Conservation (phyloP, 2,888 invertebrate genomes). For the Leucozona laternaria region DNA sequence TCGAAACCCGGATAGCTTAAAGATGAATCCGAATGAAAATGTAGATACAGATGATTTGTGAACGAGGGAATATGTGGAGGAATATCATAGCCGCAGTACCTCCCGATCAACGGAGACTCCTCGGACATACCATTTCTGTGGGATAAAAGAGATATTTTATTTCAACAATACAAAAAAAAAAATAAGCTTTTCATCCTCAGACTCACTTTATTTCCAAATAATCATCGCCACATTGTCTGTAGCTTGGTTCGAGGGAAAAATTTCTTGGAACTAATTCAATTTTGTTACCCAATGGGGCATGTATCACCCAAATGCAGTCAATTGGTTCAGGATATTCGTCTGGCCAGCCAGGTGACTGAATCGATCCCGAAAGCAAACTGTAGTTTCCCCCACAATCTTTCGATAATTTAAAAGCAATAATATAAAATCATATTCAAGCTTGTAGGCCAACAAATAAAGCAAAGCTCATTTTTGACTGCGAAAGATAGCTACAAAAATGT, state of each 20-base stretch:
- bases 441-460: too few species aligned
- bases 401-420: not conserved
- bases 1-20: constrained; percentile 88
- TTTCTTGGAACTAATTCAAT: constrained; percentile 88
- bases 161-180: not conserved
- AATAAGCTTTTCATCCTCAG: not conserved
- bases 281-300: constrained; percentile 89
- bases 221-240: constrained; percentile 86
- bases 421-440: too few species aligned
- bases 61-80: constrained; percentile 89
- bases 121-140: constrained; percentile 90
- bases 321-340: constrained; percentile 87
- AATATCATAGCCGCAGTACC: constrained; percentile 89
- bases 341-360: constrained; percentile 93
- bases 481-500: not conserved
- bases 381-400: constrained; percentile 90
- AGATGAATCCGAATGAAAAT: constrained; percentile 90
- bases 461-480: not conserved
- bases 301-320: constrained; percentile 92
- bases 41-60: constrained; percentile 89
- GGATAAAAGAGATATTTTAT: not conserved
- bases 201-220: constrained; percentile 89
- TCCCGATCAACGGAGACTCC: constrained; percentile 91
- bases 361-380: constrained; percentile 87
- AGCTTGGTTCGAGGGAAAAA: constrained; percentile 87